Percentiles rank a stretch among this genome's conserved stretches.
phyloP scores from a whole-genome alignment of 2,888 invertebrate species.

The Tipula unca region DNA sequence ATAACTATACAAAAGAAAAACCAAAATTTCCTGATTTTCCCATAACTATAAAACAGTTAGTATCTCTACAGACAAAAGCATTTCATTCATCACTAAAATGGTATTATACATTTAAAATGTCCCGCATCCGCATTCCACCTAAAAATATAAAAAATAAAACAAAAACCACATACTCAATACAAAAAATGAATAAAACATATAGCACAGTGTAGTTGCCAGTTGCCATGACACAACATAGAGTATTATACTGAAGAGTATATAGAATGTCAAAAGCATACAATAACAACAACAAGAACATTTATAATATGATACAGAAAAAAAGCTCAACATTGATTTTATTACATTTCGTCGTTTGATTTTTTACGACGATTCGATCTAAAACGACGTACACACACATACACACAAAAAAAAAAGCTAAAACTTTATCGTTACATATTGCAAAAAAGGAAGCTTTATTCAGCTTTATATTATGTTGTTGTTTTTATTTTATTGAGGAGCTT shows the following conservation, averaged over 20 bases:
- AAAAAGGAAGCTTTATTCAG: neutral
- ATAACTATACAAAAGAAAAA: neutral
- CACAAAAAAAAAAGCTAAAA: neutral
- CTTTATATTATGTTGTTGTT: neutral
- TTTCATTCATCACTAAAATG: neutral
- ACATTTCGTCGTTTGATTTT: neutral
- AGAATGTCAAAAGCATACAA: neutral
- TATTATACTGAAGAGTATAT: neutral
- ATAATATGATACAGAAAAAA: neutral
- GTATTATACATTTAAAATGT: neutral
- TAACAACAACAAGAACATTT: neutral
- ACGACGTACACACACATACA: neutral
- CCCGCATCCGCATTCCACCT: neutral
- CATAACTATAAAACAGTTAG: neutral
- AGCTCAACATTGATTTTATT: neutral
- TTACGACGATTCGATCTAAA: neutral
- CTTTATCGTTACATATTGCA: neutral
- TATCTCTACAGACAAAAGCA: neutral
- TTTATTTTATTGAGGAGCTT: neutral
- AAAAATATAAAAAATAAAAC: too few relatives aligned
- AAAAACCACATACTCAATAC: neutral
- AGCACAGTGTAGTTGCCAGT: neutral
- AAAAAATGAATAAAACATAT: neutral
- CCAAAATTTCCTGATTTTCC: neutral
- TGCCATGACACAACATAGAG: neutral